Base-by-base conservation (phyloP, 1,140 invertebrate species). In the Achatina immaculata region DNA sequence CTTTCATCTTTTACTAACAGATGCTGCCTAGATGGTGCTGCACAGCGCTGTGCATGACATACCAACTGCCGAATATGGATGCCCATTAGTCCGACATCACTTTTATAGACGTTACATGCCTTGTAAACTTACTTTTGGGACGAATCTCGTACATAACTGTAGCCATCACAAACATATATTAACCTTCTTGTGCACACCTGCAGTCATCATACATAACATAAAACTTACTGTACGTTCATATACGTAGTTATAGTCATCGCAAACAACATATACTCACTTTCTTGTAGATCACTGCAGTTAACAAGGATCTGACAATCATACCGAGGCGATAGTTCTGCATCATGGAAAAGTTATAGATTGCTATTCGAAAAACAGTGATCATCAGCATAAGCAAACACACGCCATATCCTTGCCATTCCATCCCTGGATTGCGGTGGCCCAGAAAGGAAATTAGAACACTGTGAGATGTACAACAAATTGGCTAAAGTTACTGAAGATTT, bases 281-380 rank as follows among this genome's bases (percentile, higher is more conserved):
- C 86, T 95, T 93, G 89, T 99, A 99, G 85, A 99, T 96, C 68
- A 96, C 94, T 83, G 96, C 95, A 6, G 97, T 96, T 24, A 99
- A 91, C 0, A 96, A 95, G 0, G 97, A 97, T 82, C 97, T 93
- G 84, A 99, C 95, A 48, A 95, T 93, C 92, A 98, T 94, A 11
- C 96, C 97, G 40, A 98, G 94, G 42, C 96, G 92, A 73, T 83
- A 85, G 28, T 83, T 79, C 48, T 81, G 78, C 68, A 86, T 79
- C 82, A 84, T 86, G 14, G 86, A 75, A 58, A 85, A 83, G 48
- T 89, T 87, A 78, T 86, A 88, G 71, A 88, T 82, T 31, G 87
- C 68, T 7, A 85, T 86, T 72, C 86, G 83, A 1, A 86, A 16
- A 14, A 86, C 19, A 21, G 86, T 69, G 0, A 77, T 62, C 3